These are phyloP conservation scores for Brachycybe producta DNA, from an alignment of 2,888 invertebrate genomes.

Conservation along the genomic window DNA sequence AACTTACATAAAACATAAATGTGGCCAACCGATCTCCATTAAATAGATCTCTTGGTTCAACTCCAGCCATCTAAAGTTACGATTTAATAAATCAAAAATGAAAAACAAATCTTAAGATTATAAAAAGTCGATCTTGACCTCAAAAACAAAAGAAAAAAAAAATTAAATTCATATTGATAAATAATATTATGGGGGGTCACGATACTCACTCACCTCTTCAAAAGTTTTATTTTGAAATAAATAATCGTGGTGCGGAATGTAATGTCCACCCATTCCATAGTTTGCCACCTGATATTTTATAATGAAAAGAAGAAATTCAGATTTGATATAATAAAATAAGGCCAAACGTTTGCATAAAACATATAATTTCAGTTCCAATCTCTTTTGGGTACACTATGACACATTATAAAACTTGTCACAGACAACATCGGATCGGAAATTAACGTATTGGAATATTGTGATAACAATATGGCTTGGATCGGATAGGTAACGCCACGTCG, in stretches of 20 bases:
- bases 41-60: conserved; percentile 3
- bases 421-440: background rate
- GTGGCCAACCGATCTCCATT: conserved; percentile 27
- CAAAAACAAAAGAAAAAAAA: background rate
- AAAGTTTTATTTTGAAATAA: conserved; percentile 24
- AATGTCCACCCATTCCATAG: conserved; percentile 40
- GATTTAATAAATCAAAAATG: background rate
- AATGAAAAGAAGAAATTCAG: background rate
- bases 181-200: too few species aligned
- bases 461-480: background rate
- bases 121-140: background rate
- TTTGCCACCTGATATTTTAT: conserved; percentile 32
- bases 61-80: conserved; percentile 11
- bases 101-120: background rate
- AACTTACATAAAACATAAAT: conserved; percentile 28
- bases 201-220: conserved; percentile 22
- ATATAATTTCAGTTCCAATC: too few species aligned
- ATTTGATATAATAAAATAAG: too few species aligned
- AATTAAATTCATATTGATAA: background rate
- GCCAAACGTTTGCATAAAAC: too few species aligned
- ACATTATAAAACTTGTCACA: background rate
- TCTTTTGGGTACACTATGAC: too few species aligned
- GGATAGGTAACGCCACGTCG: too few species aligned
- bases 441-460: background rate
- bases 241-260: conserved; percentile 35